Conservation (phyloP, 2,797 vertebrate species). For the Liparis tanakae region DNA sequence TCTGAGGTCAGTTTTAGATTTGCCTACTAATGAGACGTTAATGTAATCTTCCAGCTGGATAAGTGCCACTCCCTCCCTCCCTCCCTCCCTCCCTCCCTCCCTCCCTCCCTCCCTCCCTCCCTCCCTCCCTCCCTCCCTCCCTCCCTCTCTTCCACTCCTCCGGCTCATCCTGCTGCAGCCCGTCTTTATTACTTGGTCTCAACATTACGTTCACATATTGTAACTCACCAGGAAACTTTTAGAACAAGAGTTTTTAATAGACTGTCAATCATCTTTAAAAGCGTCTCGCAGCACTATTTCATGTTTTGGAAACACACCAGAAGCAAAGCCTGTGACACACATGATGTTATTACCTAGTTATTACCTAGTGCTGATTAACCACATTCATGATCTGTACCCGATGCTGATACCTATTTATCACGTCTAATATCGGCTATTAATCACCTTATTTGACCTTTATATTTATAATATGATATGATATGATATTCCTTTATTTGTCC, state of each 20-base stretch:
- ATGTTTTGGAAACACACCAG: neutral
- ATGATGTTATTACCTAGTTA: neutral
- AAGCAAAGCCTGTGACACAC: neutral
- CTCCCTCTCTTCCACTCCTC: constrained; percentile 40
- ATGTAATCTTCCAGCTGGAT: constrained; percentile 74
- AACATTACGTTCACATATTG: neutral
- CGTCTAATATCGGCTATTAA: neutral
- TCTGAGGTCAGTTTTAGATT: constrained; percentile 69
- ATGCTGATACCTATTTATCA: neutral
- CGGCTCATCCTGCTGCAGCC: constrained; percentile 31
- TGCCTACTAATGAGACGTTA: constrained; percentile 76
- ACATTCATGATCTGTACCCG: neutral
- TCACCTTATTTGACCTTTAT: too few relatives aligned
- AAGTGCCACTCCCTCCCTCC: constrained; percentile 55
- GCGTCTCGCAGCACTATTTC: neutral
- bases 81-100: too few relatives aligned
- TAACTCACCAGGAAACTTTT: neutral
- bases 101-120: constrained; percentile 35
- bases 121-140: too few relatives aligned
- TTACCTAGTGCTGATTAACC: neutral
- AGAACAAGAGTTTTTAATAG: neutral
- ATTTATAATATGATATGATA: too few relatives aligned
- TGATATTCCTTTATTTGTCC: too few relatives aligned
- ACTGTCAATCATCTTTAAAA: neutral
- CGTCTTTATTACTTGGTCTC: constrained; percentile 13